A percentile compares a stretch with the other conserved stretches of the same genome.
Conservation (phyloP, 2,797 vertebrate genomes). For the Hyperoplus immaculatus region DNA sequence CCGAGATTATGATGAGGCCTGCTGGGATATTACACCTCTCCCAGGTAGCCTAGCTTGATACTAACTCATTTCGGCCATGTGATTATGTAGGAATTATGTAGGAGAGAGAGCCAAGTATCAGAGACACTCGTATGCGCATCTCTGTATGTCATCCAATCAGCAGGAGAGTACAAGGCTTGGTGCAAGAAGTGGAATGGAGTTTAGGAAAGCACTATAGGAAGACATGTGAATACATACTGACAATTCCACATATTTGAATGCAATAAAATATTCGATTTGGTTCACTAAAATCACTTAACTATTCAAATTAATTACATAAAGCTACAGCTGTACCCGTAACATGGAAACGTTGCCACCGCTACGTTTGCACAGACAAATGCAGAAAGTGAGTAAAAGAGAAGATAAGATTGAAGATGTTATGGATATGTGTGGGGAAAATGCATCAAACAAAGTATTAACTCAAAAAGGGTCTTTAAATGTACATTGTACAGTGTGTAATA, state of each 20-base stretch:
- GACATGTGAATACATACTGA: neutral
- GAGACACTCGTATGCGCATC: conserved; percentile 21
- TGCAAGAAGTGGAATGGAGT: neutral
- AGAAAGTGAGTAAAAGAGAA: neutral
- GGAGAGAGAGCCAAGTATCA: conserved; percentile 8
- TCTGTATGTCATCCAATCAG: conserved; percentile 42
- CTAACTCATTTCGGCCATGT: conserved; percentile 30
- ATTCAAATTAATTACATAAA: neutral
- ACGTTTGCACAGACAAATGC: neutral
- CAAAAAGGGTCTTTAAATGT: neutral
- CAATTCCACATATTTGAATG: neutral
- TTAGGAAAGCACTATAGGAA: neutral
- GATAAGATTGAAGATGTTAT: neutral
- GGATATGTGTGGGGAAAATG: neutral
- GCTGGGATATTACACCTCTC: conserved; percentile 54
- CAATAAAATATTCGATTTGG: neutral
- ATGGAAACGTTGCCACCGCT: neutral
- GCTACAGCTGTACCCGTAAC: neutral
- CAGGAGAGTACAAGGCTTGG: neutral
- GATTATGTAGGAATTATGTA: conserved; percentile 9
- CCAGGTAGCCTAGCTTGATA: conserved; percentile 40
- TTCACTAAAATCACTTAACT: neutral
- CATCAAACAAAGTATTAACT: neutral
- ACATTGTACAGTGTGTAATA: too few relatives aligned
- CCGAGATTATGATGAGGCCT: conserved; percentile 65